Conservation (phyloP, 2,113 vertebrate genomes). For the Zootoca vivipara region DNA sequence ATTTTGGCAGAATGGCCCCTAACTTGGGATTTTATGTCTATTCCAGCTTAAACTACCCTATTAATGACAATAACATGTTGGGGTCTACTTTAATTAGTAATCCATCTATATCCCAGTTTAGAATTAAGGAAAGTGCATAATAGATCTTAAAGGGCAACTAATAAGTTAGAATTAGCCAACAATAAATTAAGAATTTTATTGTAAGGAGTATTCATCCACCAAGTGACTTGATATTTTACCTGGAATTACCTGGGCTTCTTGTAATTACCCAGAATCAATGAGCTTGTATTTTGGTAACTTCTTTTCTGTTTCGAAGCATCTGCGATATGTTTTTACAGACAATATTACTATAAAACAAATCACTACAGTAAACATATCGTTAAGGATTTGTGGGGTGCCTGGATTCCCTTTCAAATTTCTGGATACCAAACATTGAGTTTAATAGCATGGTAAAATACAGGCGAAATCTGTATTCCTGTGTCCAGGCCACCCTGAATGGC, state of each 20-base stretch:
- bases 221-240: neutral
- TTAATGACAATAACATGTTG: neutral
- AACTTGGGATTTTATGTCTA: neutral
- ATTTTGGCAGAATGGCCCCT: neutral
- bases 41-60: neutral
- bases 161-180: neutral
- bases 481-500: no score
- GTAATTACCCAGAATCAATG: neutral
- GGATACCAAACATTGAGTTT: no score
- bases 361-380: neutral
- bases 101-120: neutral
- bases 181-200: neutral
- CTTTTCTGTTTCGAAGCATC: neutral
- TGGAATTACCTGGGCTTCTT: neutral
- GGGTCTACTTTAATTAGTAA: neutral
- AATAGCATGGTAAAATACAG: no score
- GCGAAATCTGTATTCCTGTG: no score
- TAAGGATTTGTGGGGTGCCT: no score
- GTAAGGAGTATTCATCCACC: neutral
- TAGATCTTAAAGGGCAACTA: neutral
- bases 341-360: slow-evolving; percentile 1
- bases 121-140: neutral
- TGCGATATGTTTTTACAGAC: neutral
- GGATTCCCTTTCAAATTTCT: no score
- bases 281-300: neutral